These are phyloP conservation scores for Grus americana DNA, from an alignment of 2,113 vertebrate species.

Conservation along the genomic window DNA sequence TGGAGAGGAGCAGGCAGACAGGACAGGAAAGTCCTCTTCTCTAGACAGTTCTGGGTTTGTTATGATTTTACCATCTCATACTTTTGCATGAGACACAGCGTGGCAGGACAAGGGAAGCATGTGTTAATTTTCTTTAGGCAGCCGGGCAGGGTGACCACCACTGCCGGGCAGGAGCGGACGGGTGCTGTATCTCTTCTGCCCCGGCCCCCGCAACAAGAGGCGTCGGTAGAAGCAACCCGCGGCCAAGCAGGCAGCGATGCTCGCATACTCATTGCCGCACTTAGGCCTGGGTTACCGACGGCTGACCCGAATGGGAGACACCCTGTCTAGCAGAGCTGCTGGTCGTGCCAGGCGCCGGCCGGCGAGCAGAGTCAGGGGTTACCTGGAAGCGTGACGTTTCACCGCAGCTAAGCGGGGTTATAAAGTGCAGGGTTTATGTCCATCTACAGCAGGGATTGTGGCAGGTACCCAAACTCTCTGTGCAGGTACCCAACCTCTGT, in stretches of 20 bases:
- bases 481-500: neutral
- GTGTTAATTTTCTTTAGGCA: neutral
- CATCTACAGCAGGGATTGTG: neutral
- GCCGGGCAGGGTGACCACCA: neutral
- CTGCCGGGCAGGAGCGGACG: neutral
- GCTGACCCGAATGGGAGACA: neutral
- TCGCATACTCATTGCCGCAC: neutral
- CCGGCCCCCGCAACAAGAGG: fast-evolving
- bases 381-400: neutral
- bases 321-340: neutral
- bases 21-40: neutral
- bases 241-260: neutral
- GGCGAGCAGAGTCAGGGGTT: neutral
- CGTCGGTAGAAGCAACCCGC: neutral
- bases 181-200: neutral
- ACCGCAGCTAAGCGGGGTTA: fast-evolving
- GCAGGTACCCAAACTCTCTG: neutral
- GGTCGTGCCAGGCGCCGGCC: fast-evolving
- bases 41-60: neutral
- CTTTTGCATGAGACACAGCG: neutral
- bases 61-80: neutral
- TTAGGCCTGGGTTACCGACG: neutral
- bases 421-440: fast-evolving
- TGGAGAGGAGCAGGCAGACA: neutral
- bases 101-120: neutral